Conservation (phyloP, 2,888 invertebrate species). For the Marasmarcha lunaedactyla region DNA sequence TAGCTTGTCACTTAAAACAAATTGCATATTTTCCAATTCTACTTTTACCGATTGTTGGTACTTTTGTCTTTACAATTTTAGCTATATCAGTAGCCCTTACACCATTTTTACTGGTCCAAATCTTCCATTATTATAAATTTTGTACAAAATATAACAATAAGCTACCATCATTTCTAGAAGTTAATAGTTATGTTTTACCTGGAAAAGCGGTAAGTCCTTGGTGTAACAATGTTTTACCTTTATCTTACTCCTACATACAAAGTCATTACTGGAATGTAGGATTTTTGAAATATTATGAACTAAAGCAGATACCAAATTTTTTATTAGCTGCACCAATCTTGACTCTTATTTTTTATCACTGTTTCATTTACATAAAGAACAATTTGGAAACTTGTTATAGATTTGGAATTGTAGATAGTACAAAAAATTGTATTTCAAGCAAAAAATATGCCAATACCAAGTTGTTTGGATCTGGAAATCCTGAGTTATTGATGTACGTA, state of each 20-base stretch:
- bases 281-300: slow-evolving; percentile 86
- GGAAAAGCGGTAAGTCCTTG: slow-evolving; percentile 76
- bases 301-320: slow-evolving; percentile 96
- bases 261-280: slow-evolving; percentile 95
- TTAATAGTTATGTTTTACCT: slow-evolving; percentile 73
- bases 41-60: slow-evolving; percentile 50
- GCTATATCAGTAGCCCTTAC: slow-evolving; percentile 66
- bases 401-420: slow-evolving; percentile 34
- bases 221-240: slow-evolving; percentile 75
- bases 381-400: slow-evolving; percentile 53
- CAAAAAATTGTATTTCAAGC: too few relatives aligned
- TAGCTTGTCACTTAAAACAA: slow-evolving; percentile 51
- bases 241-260: slow-evolving; percentile 91
- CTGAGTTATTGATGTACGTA: slow-evolving; percentile 75
- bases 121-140: slow-evolving; percentile 78
- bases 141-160: slow-evolving; percentile 69
- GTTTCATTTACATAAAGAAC: slow-evolving; percentile 65
- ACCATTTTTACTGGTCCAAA: slow-evolving; percentile 75
- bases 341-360: slow-evolving; percentile 71
- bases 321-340: slow-evolving; percentile 86
- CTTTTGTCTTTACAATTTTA: slow-evolving; percentile 53
- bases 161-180: slow-evolving; percentile 69
- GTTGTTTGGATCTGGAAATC: slow-evolving; percentile 61
- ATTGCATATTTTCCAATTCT: slow-evolving; percentile 53
- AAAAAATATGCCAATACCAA: too few relatives aligned